phyloP scores from a whole-genome alignment of 2,888 invertebrate genomes.

The Drosophila histrio region DNA sequence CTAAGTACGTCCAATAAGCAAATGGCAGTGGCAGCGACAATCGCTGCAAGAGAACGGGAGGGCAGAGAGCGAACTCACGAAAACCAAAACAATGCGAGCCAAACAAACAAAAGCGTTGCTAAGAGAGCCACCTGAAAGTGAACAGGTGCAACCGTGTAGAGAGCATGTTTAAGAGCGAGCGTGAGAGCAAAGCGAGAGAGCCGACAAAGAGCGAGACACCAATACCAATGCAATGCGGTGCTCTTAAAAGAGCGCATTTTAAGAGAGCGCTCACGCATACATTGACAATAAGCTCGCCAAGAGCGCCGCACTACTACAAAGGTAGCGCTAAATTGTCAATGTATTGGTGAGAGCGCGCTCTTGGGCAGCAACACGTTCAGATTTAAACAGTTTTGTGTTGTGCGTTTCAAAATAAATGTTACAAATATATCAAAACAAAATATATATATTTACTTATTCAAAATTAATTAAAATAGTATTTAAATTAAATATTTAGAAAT shows the following conservation, averaged over 20 bases:
- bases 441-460: not conserved
- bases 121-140: constrained; percentile 31
- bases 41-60: not conserved
- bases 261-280: constrained; percentile 64
- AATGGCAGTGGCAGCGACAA: constrained; percentile 46
- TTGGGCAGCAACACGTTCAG: not conserved
- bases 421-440: not conserved
- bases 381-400: constrained; percentile 2
- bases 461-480: not conserved
- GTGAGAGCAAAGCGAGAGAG: constrained; percentile 8
- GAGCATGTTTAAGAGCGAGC: constrained; percentile 19
- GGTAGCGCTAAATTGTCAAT: not conserved
- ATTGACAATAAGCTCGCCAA: constrained; percentile 32
- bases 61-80: constrained; percentile 28
- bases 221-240: constrained; percentile 54
- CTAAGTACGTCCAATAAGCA: constrained; percentile 67
- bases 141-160: constrained; percentile 48
- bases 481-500: not conserved
- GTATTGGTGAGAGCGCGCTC: constrained; percentile 54
- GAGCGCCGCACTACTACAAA: constrained; percentile 53
- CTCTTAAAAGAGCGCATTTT: constrained; percentile 41
- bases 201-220: constrained; percentile 48
- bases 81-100: constrained; percentile 48
- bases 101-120: constrained; percentile 28
- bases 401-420: not conserved